Evolutionary conservation across 2,888 invertebrate species (phyloP), one percentile per base, ranked within the genome.

Genomic region (Halictus quadricinctus): DNA sequence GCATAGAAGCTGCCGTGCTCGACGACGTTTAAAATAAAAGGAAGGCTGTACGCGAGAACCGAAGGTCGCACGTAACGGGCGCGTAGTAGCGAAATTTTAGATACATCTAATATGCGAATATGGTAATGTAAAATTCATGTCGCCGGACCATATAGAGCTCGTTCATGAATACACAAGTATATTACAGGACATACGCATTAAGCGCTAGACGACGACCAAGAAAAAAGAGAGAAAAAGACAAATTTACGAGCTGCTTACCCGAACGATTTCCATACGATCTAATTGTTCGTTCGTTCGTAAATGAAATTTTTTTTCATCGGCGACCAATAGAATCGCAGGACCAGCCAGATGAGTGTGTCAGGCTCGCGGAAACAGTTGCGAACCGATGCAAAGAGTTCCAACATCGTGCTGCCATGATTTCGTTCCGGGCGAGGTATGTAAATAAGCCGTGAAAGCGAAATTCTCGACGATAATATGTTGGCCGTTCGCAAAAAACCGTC

Each of bases 101-200:
- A 73, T 70, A 76, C 36, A 41, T 83, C 72, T 76, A 85, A 83
- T 76, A 69, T 41, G 69, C 64, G 72, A 76, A 73, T 76, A 76
- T 80, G 76, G 69, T 85, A 85, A 85, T 85, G 85, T 60, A 74
- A 85, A 79, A 84, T 84, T 85, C 80, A 80, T 84, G 84, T 85
- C 69, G 75, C 21, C 79, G 69, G 12, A 36, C 50, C 76, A 69
- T 64, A 76, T 60, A 73, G 25, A 73, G 74, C 18, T 46, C 69
- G 73, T 79, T 74, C 84, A 74, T 85, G 85, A 84, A 85, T 85
- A 84, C 76, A 84, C 79, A 85, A 85, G 79, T 76, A 76, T 79
- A 74, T 84, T 84, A 84, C 79, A 85, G 60, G 76, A 73, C 73
- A 70, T 70, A 77, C 60, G 79, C 80, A 78, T 85, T 84, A 85